Evolutionary conservation across 2,797 vertebrate species (phyloP), one percentile per base, ranked within the genome.

Genomic region (Myripristis murdjan): DNA sequence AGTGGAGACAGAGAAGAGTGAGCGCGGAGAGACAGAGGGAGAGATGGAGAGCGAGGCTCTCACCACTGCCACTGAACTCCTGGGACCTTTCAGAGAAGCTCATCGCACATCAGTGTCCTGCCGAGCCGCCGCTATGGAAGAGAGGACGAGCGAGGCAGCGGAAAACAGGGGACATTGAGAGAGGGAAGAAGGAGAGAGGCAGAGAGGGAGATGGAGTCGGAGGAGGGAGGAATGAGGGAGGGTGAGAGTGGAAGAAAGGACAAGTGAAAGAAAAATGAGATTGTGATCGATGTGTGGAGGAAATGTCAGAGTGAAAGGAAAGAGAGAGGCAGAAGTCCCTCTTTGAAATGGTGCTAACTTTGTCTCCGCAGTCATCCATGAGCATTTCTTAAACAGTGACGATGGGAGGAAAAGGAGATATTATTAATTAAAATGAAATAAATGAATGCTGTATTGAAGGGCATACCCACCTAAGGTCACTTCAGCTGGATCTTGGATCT

Each of bases 61-160:
- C 77, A 54, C 93, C 91, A 89, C 92, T 79, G 91, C 89, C 74
- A 92, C 89, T 93, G 93, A 95, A 95, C 96, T 96, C 96, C 93
- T 91, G 96, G 96, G 97, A 97, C 94, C 95, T 95, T 92, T 94
- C 94, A 94, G 70, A 93, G 95, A 94, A 95, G 92, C 94, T 96
- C 93, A 95, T 80, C 92, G 89, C 94, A 95, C 92, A 93, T 90
- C 93, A 67, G 92, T 89, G 79, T 89, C 80, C 71, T 82, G 54
- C 90, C 84, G 48, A 85, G 92, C 93, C 91, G 77, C 18, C 4
- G 63, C 91, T 26, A 92, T 87, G 84, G 90, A 95, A 81, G 91
- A 91, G 57, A 94, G 93, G 92, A 90, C 85, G 92, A 94, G 94
- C 5, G 35, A 73, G 48, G 92, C 92, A 92, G 94, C 89, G 91